Evolutionary conservation across 1,140 invertebrate species (phyloP).

Genomic region (Brachionus asplanchnoidis): DNA sequence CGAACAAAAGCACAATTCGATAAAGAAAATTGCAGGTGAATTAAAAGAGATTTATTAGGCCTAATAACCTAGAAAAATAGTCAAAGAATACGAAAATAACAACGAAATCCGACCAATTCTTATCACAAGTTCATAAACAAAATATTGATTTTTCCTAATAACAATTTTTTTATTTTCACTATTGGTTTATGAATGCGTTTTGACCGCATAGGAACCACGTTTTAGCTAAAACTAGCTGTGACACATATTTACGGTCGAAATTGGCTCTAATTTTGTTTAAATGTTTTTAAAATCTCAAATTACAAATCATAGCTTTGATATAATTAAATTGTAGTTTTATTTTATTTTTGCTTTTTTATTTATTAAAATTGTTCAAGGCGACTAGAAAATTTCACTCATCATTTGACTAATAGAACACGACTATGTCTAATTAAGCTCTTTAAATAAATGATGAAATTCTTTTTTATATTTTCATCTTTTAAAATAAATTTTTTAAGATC

Average conservation of each 20-base stretch:
- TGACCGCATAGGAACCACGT: background rate
- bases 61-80: constrained; percentile 25
- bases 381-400: background rate
- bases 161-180: background rate
- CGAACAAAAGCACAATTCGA: background rate
- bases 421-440: background rate
- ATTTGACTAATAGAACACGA: background rate
- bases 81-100: background rate
- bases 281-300: constrained; percentile 11
- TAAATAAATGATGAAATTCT: background rate
- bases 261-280: background rate
- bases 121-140: constrained; percentile 24
- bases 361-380: background rate
- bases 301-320: background rate
- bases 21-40: constrained; percentile 3
- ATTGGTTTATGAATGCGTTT: background rate
- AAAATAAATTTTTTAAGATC: no score
- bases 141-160: constrained; percentile 30
- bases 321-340: background rate
- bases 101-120: background rate
- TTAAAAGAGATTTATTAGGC: background rate
- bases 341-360: background rate
- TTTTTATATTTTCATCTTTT: no score
- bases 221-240: background rate
- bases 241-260: background rate